A percentile compares a stretch with the other conserved stretches of the same genome.
These are phyloP conservation scores for Charaxes varanes DNA, from an alignment of 1,140 invertebrate species.

Conservation along the genomic window DNA sequence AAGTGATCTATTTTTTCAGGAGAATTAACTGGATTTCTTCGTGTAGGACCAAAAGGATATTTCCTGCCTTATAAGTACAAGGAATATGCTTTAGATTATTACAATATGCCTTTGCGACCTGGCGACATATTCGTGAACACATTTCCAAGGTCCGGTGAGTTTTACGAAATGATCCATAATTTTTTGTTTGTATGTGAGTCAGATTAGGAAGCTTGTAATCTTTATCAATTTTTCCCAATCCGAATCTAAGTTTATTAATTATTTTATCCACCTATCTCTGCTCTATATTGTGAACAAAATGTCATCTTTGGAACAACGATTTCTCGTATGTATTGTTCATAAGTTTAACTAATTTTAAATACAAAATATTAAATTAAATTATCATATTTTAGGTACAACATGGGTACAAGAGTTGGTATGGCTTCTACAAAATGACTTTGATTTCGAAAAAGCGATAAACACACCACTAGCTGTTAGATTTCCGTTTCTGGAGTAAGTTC, in stretches of 20 bases:
- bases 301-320: too few species aligned
- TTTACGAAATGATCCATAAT: too few species aligned
- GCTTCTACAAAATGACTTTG: slow-evolving; percentile 73
- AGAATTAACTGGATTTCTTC: slow-evolving; percentile 8
- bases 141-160: slow-evolving; percentile 22
- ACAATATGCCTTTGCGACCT: slow-evolving; percentile 15
- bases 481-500: slow-evolving; percentile 35
- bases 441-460: slow-evolving; percentile 68
- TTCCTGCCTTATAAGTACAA: slow-evolving; percentile 17
- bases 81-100: slow-evolving; percentile 11
- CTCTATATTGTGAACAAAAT: too few species aligned
- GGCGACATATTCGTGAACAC: slow-evolving; percentile 18
- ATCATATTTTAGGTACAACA: slow-evolving; percentile 69
- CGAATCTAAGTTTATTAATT: not conserved
- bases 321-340: too few species aligned
- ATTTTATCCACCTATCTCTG: not conserved
- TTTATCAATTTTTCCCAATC: too few species aligned
- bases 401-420: slow-evolving; percentile 79
- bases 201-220: too few species aligned
- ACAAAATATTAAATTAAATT: not conserved
- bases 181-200: too few species aligned
- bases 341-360: too few species aligned
- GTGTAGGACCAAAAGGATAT: slow-evolving; percentile 22
- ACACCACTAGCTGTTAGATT: slow-evolving; percentile 19
- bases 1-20: too few species aligned